Evolutionary conservation across 2,113 vertebrate species (phyloP).

Genomic region (Pseudolaguvia tuberculata): DNA sequence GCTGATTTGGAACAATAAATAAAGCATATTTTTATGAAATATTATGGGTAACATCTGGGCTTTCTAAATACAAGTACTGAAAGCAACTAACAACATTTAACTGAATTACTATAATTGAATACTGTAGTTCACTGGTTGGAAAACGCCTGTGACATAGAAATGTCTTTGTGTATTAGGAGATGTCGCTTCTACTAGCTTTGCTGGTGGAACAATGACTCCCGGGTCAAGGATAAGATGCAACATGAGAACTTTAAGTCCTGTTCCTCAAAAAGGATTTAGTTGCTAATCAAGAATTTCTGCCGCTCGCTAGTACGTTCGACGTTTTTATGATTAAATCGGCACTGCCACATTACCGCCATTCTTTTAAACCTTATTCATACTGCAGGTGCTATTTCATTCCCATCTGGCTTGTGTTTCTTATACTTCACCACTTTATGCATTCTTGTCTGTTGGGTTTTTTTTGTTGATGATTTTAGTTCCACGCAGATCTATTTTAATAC

Average conservation of each 20-base stretch:
- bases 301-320: not conserved
- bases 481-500: not conserved
- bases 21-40: not conserved
- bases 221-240: conserved; percentile 49
- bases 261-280: conserved; percentile 58
- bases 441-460: not conserved
- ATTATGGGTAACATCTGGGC: not conserved
- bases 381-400: not conserved
- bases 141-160: not conserved
- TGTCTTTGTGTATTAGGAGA: not conserved
- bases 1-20: no score
- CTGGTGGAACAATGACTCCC: not conserved
- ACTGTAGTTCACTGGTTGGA: not conserved
- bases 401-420: not conserved
- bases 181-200: not conserved
- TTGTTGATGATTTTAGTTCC: not conserved
- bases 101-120: not conserved
- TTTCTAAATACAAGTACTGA: not conserved
- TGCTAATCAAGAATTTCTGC: conserved; percentile 45
- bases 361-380: not conserved
- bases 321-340: not conserved
- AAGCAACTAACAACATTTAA: not conserved
- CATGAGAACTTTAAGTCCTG: conserved; percentile 48
- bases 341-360: not conserved
- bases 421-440: not conserved